Conservation (phyloP, 2,888 invertebrate genomes). For the Myopa testacea region DNA sequence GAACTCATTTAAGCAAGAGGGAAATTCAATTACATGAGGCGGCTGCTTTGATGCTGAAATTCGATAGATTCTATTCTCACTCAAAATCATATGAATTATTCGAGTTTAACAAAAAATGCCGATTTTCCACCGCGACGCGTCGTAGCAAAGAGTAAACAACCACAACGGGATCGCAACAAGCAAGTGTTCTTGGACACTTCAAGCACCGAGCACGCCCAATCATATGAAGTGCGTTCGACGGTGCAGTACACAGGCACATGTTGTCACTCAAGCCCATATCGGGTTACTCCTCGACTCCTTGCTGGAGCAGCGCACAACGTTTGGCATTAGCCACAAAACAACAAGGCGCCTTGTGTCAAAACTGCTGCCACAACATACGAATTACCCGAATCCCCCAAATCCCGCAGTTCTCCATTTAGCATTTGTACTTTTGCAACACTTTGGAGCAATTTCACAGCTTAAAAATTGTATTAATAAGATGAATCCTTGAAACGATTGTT, state of each 20-base stretch:
- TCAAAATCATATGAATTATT: not conserved
- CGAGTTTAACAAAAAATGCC: conserved; percentile 4
- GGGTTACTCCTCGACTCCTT: conserved; percentile 12
- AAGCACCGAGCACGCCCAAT: conserved; percentile 17
- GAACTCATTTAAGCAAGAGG: no score
- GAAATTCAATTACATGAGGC: conserved; percentile 26
- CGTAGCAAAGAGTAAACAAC: conserved; percentile 8
- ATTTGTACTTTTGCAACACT: no score
- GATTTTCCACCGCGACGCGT: conserved; percentile 23
- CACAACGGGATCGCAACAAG: conserved; percentile 9
- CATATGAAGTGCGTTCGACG: conserved; percentile 26
- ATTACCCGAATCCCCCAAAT: not conserved
- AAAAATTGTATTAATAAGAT: no score
- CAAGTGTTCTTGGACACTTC: conserved; percentile 29
- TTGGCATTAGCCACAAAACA: conserved; percentile 38
- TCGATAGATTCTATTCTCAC: conserved; percentile 49
- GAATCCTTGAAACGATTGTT: no score
- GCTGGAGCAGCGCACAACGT: conserved; percentile 19
- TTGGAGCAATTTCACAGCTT: no score
- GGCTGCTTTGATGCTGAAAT: conserved; percentile 46
- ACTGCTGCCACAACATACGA: conserved; percentile 25
- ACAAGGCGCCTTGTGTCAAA: conserved; percentile 32
- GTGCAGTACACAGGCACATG: conserved; percentile 19
- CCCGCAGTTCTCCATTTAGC: no score
- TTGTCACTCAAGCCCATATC: conserved; percentile 30